phyloP scores from a whole-genome alignment of 2,113 vertebrate genomes.

The Mugil cephalus region DNA sequence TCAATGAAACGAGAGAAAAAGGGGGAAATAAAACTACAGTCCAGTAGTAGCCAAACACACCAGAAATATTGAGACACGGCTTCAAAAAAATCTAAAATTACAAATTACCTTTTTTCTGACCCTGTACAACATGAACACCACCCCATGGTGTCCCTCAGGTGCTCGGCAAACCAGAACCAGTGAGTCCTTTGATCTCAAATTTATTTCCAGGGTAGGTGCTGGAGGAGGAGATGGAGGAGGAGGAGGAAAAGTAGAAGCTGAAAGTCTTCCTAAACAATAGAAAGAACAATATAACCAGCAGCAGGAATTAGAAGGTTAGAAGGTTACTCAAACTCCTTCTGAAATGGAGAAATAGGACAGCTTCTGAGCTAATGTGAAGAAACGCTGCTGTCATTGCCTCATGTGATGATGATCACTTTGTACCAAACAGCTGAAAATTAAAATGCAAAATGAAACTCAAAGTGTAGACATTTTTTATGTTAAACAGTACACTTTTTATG shows the following conservation, averaged over 20 bases:
- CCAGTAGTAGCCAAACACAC: background rate
- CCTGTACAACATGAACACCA: slow-evolving; percentile 68
- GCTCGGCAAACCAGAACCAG: slow-evolving; percentile 70
- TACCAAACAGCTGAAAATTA: background rate
- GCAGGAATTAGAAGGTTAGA: background rate
- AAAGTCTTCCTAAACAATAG: slow-evolving; percentile 46
- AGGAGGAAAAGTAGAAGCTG: slow-evolving; percentile 21
- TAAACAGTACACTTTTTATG: too few species aligned
- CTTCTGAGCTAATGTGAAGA: too few species aligned
- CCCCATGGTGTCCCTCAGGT: slow-evolving; percentile 63
- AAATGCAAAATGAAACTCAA: background rate
- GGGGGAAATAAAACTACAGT: background rate
- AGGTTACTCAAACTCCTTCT: slow-evolving; percentile 20
- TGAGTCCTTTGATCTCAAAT: background rate
- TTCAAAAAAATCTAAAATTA: background rate
- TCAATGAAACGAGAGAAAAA: slow-evolving; percentile 30
- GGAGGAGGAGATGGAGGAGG: slow-evolving; percentile 11
- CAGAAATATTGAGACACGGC: too few species aligned
- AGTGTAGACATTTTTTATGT: too few species aligned
- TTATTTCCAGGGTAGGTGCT: slow-evolving; percentile 58
- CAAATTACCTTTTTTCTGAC: background rate
- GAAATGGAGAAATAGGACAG: slow-evolving; percentile 10
- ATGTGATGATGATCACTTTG: background rate
- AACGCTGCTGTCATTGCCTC: background rate
- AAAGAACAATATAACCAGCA: background rate